Evolutionary conservation across 2,888 invertebrate species (phyloP).

Genomic region (Lasius platythorax): DNA sequence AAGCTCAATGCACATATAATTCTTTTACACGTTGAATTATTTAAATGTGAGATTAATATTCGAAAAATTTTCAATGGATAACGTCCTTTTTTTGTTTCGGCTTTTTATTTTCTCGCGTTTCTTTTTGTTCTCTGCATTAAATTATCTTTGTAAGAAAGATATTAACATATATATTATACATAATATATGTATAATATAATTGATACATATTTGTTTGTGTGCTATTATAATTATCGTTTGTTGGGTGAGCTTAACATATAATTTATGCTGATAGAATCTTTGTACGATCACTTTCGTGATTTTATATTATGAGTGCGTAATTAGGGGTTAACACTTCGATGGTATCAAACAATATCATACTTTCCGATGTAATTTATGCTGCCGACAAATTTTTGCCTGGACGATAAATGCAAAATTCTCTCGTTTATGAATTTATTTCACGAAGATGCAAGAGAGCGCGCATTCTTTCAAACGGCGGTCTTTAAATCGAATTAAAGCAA

Average conservation of each 20-base stretch:
- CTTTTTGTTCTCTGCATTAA: neutral
- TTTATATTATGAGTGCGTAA: neutral
- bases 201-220: neutral
- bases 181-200: neutral
- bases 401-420: conserved; percentile 28
- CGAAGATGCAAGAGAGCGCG: conserved; percentile 9
- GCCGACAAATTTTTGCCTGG: neutral
- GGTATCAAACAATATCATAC: neutral
- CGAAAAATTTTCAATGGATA: neutral
- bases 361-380: neutral
- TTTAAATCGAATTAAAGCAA: conserved; percentile 52
- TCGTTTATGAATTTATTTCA: conserved; percentile 8
- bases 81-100: neutral
- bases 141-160: neutral
- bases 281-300: neutral
- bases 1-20: conserved; percentile 16
- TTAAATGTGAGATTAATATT: conserved; percentile 9
- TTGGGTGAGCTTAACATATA: neutral
- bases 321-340: conserved; percentile 23
- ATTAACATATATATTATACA: neutral
- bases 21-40: conserved; percentile 25
- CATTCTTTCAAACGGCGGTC: conserved; percentile 40
- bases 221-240: neutral
- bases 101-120: neutral
- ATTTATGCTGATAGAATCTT: neutral